Conservation (phyloP, 1,140 invertebrate genomes). For the Drosophila lowei region DNA sequence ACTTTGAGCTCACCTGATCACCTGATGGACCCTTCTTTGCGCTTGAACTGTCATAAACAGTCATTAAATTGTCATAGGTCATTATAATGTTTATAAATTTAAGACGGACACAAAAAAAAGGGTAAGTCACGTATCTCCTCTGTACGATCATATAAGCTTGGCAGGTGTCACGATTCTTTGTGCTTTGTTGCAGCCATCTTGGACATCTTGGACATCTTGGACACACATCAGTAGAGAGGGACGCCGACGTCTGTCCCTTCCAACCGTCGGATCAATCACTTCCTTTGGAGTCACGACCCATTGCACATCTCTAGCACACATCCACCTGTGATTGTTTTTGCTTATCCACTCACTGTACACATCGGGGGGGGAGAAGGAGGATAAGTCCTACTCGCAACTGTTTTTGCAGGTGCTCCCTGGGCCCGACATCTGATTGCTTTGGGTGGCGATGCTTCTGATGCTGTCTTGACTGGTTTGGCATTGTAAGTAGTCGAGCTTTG, state of each 20-base stretch:
- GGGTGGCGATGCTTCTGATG: slow-evolving; percentile 11
- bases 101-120: no score
- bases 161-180: neutral
- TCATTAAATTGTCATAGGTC: no score
- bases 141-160: no score
- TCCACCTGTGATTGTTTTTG: slow-evolving; percentile 58
- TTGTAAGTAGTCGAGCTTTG: slow-evolving; percentile 68
- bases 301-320: slow-evolving; percentile 3
- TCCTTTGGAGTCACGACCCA: neutral
- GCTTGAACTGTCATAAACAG: no score
- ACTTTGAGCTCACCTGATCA: no score
- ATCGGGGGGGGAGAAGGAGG: neutral
- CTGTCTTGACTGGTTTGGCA: slow-evolving; percentile 30
- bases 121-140: no score
- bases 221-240: no score
- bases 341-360: slow-evolving; percentile 21
- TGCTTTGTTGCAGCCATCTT: neutral
- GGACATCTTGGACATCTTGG: no score
- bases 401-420: slow-evolving; percentile 64
- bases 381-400: slow-evolving; percentile 19
- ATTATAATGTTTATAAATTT: no score
- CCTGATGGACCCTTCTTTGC: no score
- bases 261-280: neutral
- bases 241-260: no score
- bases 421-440: slow-evolving; percentile 47